Conservation (phyloP, 2,888 invertebrate species). For the Brachypalpus laphriformis region DNA sequence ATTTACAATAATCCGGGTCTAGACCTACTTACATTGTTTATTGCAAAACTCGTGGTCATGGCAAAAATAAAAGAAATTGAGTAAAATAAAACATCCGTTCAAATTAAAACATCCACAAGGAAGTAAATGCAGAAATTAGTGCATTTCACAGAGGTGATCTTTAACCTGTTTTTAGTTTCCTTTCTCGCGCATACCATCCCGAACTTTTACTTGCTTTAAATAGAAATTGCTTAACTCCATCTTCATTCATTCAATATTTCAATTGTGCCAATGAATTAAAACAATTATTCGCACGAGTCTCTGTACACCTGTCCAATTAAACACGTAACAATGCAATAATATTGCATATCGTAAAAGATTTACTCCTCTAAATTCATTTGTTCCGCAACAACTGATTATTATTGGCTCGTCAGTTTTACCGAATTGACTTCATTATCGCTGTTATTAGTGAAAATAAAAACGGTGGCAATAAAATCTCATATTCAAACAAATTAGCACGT, state of each 20-base stretch:
- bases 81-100: too few relatives aligned
- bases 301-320: constrained; percentile 14
- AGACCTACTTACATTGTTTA: too few relatives aligned
- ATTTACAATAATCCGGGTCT: too few relatives aligned
- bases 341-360: constrained; percentile 1
- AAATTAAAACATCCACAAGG: too few relatives aligned
- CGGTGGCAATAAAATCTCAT: constrained; percentile 60
- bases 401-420: constrained; percentile 42
- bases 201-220: too few relatives aligned
- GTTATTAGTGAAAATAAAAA: constrained; percentile 49
- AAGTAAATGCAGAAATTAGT: too few relatives aligned
- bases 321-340: constrained; percentile 3
- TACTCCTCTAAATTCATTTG: constrained; percentile 34
- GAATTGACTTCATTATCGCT: constrained; percentile 52
- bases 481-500: constrained; percentile 68
- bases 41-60: too few relatives aligned
- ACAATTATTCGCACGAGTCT: neutral
- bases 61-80: too few relatives aligned
- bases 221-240: too few relatives aligned
- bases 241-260: neutral
- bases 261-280: neutral
- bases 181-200: too few relatives aligned
- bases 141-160: too few relatives aligned
- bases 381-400: constrained; percentile 53
- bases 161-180: too few relatives aligned